These are phyloP conservation scores for Meriones unguiculatus DNA, from an alignment of 2,113 vertebrate species.

Conservation along the genomic window DNA sequence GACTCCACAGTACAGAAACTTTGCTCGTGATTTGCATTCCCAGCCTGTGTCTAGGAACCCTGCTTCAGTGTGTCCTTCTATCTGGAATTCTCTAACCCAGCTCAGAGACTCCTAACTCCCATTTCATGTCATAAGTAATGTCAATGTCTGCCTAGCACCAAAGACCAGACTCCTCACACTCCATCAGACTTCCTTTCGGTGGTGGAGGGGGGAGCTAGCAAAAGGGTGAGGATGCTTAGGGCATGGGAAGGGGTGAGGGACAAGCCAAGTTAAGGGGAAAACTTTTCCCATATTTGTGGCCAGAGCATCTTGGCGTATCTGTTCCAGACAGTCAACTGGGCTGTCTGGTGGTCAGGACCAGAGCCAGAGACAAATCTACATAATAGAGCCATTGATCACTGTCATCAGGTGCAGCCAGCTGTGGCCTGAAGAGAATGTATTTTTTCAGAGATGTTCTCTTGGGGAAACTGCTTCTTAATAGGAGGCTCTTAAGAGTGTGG, in stretches of 20 bases:
- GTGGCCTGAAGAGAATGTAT: neutral
- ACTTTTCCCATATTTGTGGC: neutral
- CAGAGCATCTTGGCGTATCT: neutral
- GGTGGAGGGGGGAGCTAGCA: neutral
- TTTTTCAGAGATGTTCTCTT: slow-evolving; percentile 44
- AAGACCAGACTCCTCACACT: neutral
- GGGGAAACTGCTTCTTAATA: neutral
- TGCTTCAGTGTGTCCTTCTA: neutral
- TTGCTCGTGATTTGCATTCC: neutral
- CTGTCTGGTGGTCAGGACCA: neutral
- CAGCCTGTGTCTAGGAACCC: neutral
- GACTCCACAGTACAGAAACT: neutral
- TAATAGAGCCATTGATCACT: slow-evolving; percentile 63
- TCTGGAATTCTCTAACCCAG: neutral
- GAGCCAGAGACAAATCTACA: slow-evolving; percentile 33
- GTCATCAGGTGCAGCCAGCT: slow-evolving; percentile 57
- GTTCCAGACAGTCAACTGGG: neutral
- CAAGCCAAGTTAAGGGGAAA: neutral
- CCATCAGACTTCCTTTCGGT: neutral
- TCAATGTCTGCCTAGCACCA: neutral
- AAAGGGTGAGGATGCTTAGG: neutral
- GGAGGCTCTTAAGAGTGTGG: neutral
- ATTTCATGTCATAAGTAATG: neutral
- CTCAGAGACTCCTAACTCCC: neutral
- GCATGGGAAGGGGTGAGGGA: neutral